Base-by-base conservation (phyloP, 1,140 invertebrate species). In the Micrasema minimum region DNA sequence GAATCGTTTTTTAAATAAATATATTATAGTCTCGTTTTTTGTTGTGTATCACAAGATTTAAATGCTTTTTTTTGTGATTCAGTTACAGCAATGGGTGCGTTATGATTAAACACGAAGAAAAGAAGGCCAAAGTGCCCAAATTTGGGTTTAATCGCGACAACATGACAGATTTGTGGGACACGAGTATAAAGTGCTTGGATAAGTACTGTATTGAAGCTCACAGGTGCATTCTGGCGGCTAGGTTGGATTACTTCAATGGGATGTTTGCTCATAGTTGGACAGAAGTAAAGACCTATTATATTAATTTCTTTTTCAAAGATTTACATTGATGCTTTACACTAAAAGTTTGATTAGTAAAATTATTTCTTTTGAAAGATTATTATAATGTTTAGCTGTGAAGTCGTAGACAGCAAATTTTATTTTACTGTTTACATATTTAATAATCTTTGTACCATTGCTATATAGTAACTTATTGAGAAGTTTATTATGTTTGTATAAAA, bases 211-310 rank as follows among this genome's bases (percentile, higher is more conserved):
- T 92, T 48, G 79, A 83, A 2, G 91, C 90, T 41, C 92, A 94
- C 78, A 90, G 90, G 72, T 93, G 91, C 80, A 82, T 94, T 43
- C 80, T 93, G 18, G 86, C 88, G 0, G 89, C 91, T 1, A 78
- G 91, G 62, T 80, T 91, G 3, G 91, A 93, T 51, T 93, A 93
- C 80, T 94, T 93, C 80, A 82, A 87, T 53, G 89, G 88, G 72
- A 91, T 93, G 90, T 87, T 93, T 72, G 85, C 87, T 66, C 85
- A 87, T 75, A 86, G 88, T 66, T 93, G 92, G 92, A 85, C 87
- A 62, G 89, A 90, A 83, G 90, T 90, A 35, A 55, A 26, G n/a
- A n/a, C n/a, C n/a, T n/a, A n/a, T n/a, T n/a, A n/a, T n/a, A n/a
- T 10, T 4, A 12, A 20, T 66, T 55, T 11, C n/a, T 7, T 2